These are phyloP conservation scores for Athalia circularis DNA, from an alignment of 2,888 invertebrate species.

Conservation along the genomic window DNA sequence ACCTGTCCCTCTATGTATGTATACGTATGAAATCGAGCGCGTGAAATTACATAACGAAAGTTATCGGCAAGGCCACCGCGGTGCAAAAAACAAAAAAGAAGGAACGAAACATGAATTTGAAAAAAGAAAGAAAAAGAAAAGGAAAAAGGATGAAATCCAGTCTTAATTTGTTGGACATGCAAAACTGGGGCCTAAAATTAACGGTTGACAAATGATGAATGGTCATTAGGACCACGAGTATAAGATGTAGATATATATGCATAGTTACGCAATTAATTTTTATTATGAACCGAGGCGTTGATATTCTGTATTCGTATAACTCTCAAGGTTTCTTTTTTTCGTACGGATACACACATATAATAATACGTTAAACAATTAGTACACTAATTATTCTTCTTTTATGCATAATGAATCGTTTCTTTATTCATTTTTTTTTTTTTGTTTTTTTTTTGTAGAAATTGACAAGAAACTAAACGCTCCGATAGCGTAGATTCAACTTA, in stretches of 20 bases:
- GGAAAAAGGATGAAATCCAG: background rate
- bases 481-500: too few relatives aligned
- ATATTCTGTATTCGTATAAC: background rate
- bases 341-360: too few relatives aligned
- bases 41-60: conserved; percentile 43
- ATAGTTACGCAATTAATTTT: too few relatives aligned
- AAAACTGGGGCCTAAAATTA: conserved; percentile 46
- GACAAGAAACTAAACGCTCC: background rate
- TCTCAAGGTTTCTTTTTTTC: conserved; percentile 26
- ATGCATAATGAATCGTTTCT: background rate
- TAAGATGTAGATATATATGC: conserved; percentile 1
- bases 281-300: background rate
- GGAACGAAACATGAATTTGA: background rate
- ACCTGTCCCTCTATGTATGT: conserved; percentile 18
- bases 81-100: too few relatives aligned
- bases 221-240: conserved; percentile 35
- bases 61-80: conserved; percentile 43
- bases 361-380: conserved; percentile 29
- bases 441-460: background rate
- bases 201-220: conserved; percentile 46
- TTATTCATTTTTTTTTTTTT: background rate
- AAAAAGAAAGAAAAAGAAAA: conserved; percentile 4
- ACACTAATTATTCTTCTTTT: conserved; percentile 15
- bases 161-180: conserved; percentile 47
- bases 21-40: conserved; percentile 19